Evolutionary conservation across 2,797 vertebrate genomes (phyloP), one percentile per base, ranked within the genome.

Genomic region (Gouania willdenowi): DNA sequence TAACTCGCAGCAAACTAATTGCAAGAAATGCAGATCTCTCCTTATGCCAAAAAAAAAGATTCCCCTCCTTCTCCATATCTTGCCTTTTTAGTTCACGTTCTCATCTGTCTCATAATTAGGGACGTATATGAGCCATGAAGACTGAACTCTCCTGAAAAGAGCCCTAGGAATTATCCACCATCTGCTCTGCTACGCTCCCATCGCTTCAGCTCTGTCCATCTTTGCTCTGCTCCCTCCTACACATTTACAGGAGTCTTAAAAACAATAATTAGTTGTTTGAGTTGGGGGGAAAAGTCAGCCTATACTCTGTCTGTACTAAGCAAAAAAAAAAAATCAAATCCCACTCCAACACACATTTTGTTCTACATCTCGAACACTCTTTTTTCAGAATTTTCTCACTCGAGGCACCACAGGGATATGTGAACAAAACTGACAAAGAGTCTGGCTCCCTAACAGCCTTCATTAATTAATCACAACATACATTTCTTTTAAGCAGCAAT

Each of bases 111-210:
- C 70, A 77, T 87, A 86, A 88, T 89, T 83, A 89, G 83, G 80
- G 80, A 41, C 40, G 65, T 82, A 82, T 81, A 85, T 85, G 87
- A 88, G 86, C 81, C 76, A 73, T 83, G 84, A 89, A 86, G 52
- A 60, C 75, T 57, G 62, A 77, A 77, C 69, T 79, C 72, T 71
- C 75, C 59, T 54, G 70, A 85, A 84, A 80, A 73, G 79, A 82
- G 84, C 76, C 72, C 60, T 49, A 64, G 75, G 66, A 84, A 71
- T 76, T 78, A 43, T 30, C 50, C 44, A 55, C 81, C 81, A 85
- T 82, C 83, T 85, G 83, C 64, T 85, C 39, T 5, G 32, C 50
- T 52, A 23, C 47, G 66, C 66, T 71, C 45, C 49, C 38, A 61
- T 37, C 40, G 33, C 59, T 53, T 19, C 34, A 37, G 52, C 46